These are phyloP conservation scores for Scaptomyza montana DNA, from an alignment of 1,140 invertebrate species.

Conservation along the genomic window DNA sequence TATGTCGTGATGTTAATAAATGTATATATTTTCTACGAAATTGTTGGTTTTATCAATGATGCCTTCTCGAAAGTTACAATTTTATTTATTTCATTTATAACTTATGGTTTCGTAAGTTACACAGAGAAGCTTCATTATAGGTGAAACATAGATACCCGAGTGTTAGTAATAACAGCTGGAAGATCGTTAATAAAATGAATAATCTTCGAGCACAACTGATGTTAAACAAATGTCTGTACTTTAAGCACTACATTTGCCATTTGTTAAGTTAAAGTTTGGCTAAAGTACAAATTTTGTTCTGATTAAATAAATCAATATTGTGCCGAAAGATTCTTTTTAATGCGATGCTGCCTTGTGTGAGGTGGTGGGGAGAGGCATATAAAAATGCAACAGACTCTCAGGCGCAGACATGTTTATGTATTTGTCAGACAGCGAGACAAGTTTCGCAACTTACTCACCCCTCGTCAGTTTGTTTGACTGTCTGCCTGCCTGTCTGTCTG, in stretches of 20 bases:
- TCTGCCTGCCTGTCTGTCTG: slow-evolving; percentile 2
- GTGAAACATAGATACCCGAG: too few relatives aligned
- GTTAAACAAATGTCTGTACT: background rate
- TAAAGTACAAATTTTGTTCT: background rate
- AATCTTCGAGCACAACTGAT: too few relatives aligned
- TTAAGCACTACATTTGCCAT: background rate
- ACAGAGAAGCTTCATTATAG: too few relatives aligned
- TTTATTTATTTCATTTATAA: too few relatives aligned
- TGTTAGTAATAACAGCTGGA: too few relatives aligned
- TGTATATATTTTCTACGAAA: too few relatives aligned
- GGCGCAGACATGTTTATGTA: slow-evolving; percentile 78
- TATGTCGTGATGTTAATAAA: too few relatives aligned
- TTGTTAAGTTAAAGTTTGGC: slow-evolving; percentile 10
- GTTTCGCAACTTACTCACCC: slow-evolving; percentile 41
- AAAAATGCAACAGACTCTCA: slow-evolving; percentile 77
- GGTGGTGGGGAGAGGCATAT: slow-evolving; percentile 9
- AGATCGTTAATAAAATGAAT: too few relatives aligned
- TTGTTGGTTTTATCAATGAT: too few relatives aligned
- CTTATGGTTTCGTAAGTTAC: too few relatives aligned
- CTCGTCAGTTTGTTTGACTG: background rate
- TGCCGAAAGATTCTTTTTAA: background rate
- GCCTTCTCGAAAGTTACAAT: too few relatives aligned
- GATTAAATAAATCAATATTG: slow-evolving; percentile 55
- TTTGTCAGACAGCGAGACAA: slow-evolving; percentile 69
- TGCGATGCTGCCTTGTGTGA: background rate